Evolutionary conservation across 1,140 invertebrate species (phyloP).

Genomic region (Pseudomyrmex dendroicus): DNA sequence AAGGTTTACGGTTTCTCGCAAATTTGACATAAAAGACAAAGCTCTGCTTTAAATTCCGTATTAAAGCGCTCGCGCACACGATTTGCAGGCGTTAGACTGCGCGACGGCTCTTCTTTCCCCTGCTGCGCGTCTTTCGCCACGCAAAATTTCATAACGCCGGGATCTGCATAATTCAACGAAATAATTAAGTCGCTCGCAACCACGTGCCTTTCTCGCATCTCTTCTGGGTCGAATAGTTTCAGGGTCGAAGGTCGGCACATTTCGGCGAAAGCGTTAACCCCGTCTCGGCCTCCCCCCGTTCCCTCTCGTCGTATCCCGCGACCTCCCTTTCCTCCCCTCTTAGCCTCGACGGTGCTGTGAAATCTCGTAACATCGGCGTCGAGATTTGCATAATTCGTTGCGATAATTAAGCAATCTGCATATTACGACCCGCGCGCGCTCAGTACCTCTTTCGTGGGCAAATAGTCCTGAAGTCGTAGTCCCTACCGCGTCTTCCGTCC

Average conservation of each 20-base stretch:
- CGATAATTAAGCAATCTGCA: slow-evolving; percentile 81
- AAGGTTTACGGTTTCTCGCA: too few relatives aligned
- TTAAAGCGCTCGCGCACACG: not conserved
- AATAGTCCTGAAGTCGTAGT: slow-evolving; percentile 64
- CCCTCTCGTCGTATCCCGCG: slow-evolving; percentile 11
- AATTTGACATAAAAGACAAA: not conserved
- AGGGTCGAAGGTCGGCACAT: slow-evolving; percentile 57
- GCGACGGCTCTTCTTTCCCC: slow-evolving; percentile 11
- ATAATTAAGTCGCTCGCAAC: slow-evolving; percentile 77
- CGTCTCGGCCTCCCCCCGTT: slow-evolving; percentile 30
- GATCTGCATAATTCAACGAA: slow-evolving; percentile 77
- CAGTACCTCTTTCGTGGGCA: slow-evolving; percentile 69
- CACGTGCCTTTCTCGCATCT: slow-evolving; percentile 58
- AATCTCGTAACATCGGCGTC: slow-evolving; percentile 75
- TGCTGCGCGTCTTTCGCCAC: not conserved
- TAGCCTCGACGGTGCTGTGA: slow-evolving; percentile 25
- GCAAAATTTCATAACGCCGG: slow-evolving; percentile 72
- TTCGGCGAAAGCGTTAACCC: slow-evolving; percentile 63
- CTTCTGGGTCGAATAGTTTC: slow-evolving; percentile 71
- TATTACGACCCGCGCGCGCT: slow-evolving; percentile 72
- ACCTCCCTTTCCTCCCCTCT: not conserved
- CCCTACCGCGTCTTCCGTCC: slow-evolving; percentile 54
- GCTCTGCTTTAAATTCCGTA: not conserved
- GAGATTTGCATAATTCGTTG: slow-evolving; percentile 78
- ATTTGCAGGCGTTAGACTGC: slow-evolving; percentile 7